These are phyloP conservation scores for Puntigrus tetrazona DNA, from an alignment of 2,113 vertebrate genomes.

Conservation along the genomic window DNA sequence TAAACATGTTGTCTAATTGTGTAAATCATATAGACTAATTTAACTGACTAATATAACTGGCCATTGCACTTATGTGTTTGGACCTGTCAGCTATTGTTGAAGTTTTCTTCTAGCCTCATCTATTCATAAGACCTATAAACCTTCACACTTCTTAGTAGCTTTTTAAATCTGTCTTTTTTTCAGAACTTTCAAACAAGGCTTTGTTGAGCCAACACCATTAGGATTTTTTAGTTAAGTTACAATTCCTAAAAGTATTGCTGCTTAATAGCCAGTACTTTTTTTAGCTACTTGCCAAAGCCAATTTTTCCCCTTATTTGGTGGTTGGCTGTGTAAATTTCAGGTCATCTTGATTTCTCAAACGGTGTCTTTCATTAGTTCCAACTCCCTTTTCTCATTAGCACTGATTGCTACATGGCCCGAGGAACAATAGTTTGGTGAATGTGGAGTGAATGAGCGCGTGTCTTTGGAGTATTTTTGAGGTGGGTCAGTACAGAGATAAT, in stretches of 20 bases:
- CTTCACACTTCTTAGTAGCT: neutral
- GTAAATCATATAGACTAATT: neutral
- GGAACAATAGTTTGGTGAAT: constrained; percentile 1
- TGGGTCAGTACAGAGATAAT: constrained; percentile 8
- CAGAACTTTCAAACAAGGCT: neutral
- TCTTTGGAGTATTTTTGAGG: neutral
- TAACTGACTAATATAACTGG: neutral
- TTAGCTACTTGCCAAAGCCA: neutral
- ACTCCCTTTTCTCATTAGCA: constrained; percentile 13
- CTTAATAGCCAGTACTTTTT: neutral
- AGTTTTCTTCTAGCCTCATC: neutral
- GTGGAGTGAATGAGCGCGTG: neutral
- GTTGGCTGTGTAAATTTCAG: neutral
- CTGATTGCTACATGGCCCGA: neutral
- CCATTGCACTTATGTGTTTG: neutral
- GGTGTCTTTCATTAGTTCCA: constrained; percentile 3
- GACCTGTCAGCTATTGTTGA: neutral
- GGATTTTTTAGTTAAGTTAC: neutral
- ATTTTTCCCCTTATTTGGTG: neutral
- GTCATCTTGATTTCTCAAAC: constrained; percentile 10
- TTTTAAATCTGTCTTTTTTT: neutral
- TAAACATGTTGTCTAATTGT: neutral
- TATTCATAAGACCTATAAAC: neutral
- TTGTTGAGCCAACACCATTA: neutral
- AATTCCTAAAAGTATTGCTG: neutral